Conservation (phyloP, 2,888 invertebrate genomes). For the Heliconius cydno region DNA sequence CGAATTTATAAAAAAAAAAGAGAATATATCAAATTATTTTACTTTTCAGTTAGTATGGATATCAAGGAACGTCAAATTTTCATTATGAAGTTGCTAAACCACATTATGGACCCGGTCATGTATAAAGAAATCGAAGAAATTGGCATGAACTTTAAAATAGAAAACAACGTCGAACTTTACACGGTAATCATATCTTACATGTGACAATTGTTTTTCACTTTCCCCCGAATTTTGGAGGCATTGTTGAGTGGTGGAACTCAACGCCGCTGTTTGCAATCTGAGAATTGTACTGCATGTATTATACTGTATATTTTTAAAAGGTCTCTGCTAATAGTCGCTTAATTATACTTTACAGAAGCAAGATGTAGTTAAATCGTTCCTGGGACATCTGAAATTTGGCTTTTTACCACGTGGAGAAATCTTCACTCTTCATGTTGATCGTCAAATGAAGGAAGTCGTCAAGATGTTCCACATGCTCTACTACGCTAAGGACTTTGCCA, state of each 20-base stretch:
- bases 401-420: slow-evolving; percentile 82
- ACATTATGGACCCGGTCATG: slow-evolving; percentile 75
- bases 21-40: not conserved
- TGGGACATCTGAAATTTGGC: slow-evolving; percentile 79
- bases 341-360: slow-evolving; percentile 70
- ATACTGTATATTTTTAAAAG: not conserved
- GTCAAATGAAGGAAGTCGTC: slow-evolving; percentile 80
- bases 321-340: not conserved
- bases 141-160: slow-evolving; percentile 71
- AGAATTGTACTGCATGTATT: not conserved
- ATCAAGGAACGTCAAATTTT: slow-evolving; percentile 74
- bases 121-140: slow-evolving; percentile 75
- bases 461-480: slow-evolving; percentile 81
- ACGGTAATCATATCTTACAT: slow-evolving; percentile 57
- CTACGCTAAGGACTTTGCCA: slow-evolving; percentile 80
- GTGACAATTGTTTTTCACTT: not conserved
- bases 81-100: slow-evolving; percentile 79
- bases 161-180: slow-evolving; percentile 69
- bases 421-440: slow-evolving; percentile 78
- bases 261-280: not conserved
- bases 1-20: no score
- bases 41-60: slow-evolving; percentile 68
- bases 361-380: slow-evolving; percentile 83
- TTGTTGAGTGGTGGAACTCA: no score
- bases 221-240: no score